Base-by-base conservation (phyloP, 2,113 vertebrate genomes). In the Esox niger region DNA sequence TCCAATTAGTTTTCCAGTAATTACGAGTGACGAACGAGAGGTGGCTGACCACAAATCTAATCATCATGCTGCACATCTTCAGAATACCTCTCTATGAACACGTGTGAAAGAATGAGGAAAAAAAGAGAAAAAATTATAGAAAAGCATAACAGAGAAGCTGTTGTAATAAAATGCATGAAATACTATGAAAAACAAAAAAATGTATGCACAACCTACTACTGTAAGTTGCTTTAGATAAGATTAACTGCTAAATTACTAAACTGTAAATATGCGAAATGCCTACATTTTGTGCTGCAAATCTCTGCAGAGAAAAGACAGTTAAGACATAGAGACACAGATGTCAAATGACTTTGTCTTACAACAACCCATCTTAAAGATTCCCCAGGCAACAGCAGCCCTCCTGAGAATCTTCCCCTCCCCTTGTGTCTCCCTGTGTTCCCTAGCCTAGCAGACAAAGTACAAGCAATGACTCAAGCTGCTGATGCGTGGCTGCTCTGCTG, bases 391-490 rank as follows among this genome's bases (percentile, higher is more conserved):
- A 21, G 7, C 47, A 52, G 21, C 47, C 47, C 47, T 52, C 47
- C 47, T 9, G 25, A 58, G 56, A 11, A 15, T 2, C 56, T 29
- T 25, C 23, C 56, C 6, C 55, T 17, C 23, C 25, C 55, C 27
- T 6, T n/a, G 2, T n/a, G n/a, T n/a, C 49, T 7, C 49, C 4
- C 49, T n/a, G 17, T 7, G 17, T 3, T 2, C 35, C 35, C 35
- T 38, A 38, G 35, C 75, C 79, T 56, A 68, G 71, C 72, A 64
- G 66, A 68, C 77, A 68, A 74, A 77, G 77, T 55, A 74, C 74
- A 78, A 75, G 85, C 85, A 77, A 84, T 86, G 85, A 87, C 75
- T 81, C 73, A 62, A 73, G 46, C 74, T 70, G 66, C 67, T 78
- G 76, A 75, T 77, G 85, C n/a, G 25, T 57, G 17, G 10, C 23